phyloP scores from a whole-genome alignment of 2,113 vertebrate species.

The Heterochromis multidens region DNA sequence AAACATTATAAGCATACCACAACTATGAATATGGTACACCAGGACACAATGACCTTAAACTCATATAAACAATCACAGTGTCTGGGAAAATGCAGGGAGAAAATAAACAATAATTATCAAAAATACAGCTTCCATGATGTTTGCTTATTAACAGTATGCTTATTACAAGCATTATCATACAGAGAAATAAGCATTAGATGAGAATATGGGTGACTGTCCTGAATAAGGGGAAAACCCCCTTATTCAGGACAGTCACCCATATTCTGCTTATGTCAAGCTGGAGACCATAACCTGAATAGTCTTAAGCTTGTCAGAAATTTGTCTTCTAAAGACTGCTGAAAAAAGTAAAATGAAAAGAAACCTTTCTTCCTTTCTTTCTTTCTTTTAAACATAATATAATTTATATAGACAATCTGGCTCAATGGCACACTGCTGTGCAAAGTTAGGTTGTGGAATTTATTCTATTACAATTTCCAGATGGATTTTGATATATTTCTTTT shows the following conservation, averaged over 20 bases:
- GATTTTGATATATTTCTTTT: not conserved
- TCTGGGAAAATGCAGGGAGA: no score
- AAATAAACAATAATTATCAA: not conserved
- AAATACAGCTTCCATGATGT: no score
- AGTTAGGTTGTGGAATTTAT: not conserved
- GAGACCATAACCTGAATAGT: not conserved
- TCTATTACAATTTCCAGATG: not conserved
- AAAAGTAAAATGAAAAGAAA: not conserved
- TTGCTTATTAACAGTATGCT: no score
- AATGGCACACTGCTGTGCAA: not conserved
- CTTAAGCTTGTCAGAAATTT: not conserved
- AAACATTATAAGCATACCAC: no score
- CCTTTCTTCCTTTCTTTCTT: not conserved
- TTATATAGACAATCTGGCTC: not conserved
- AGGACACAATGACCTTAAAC: no score
- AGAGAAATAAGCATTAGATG: no score
- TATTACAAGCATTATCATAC: not conserved
- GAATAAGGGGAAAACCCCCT: no score
- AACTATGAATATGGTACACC: no score
- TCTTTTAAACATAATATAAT: rapidly evolving
- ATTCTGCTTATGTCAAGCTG: no score
- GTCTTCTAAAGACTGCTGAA: not conserved
- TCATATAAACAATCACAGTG: no score
- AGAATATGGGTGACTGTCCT: no score
- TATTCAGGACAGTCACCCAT: no score